Conservation (phyloP, 2,113 vertebrate species). For the Sinocyclocheilus maitianheensis region DNA sequence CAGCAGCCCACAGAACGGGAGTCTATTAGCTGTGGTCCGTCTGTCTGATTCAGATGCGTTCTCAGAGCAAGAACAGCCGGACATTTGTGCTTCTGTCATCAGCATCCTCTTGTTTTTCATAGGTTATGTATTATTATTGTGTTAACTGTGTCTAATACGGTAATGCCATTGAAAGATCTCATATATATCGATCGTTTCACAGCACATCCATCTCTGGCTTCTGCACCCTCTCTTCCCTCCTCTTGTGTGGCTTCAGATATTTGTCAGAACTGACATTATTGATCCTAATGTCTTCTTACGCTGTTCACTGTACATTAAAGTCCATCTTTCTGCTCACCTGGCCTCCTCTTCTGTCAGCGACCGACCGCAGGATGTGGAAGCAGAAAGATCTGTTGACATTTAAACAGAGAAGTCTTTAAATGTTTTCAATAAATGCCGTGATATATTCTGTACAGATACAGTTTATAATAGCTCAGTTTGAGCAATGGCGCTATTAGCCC, state of each 20-base stretch:
- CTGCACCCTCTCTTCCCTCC: background rate
- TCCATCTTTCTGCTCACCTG: background rate
- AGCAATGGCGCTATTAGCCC: background rate
- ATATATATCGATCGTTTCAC: background rate
- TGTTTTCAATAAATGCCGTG: background rate
- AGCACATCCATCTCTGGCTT: background rate
- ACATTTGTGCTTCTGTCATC: background rate
- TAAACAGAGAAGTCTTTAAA: background rate
- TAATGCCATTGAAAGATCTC: background rate
- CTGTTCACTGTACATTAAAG: background rate
- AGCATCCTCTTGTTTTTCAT: background rate
- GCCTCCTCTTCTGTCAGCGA: background rate
- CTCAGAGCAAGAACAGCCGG: background rate
- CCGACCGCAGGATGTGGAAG: background rate
- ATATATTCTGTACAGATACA: background rate
- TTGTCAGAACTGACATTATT: slow-evolving; percentile 47
- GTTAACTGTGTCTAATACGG: background rate
- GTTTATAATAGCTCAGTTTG: background rate
- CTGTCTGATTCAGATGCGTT: background rate
- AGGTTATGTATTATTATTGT: background rate
- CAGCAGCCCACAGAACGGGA: background rate
- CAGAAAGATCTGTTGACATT: background rate
- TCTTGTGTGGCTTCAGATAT: slow-evolving; percentile 16
- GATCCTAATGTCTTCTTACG: slow-evolving; percentile 21
- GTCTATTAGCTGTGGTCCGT: background rate